Evolutionary conservation across 2,113 vertebrate species (phyloP).

Genomic region (Ictalurus furcatus): DNA sequence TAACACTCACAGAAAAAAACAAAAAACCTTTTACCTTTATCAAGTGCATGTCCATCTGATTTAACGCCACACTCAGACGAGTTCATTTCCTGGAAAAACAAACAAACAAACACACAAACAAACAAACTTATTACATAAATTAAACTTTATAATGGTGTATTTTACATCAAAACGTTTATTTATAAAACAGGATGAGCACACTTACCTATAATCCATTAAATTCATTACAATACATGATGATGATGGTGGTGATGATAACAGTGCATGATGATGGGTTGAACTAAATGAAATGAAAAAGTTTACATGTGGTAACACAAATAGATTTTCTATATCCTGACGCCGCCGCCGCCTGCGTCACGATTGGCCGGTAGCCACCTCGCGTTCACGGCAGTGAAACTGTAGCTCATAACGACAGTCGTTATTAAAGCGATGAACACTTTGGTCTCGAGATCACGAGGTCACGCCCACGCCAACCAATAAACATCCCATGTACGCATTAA

Average conservation of each 20-base stretch:
- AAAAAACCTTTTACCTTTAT: constrained; percentile 61
- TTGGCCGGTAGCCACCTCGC: background rate
- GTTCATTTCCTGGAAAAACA: constrained; percentile 72
- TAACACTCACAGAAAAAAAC: background rate
- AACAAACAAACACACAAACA: constrained; percentile 20
- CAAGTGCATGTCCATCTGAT: constrained; percentile 67
- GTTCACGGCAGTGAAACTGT: background rate
- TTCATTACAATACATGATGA: background rate
- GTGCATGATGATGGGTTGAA: background rate
- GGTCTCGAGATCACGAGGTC: too few species aligned
- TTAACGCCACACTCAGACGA: constrained; percentile 67
- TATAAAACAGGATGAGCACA: background rate
- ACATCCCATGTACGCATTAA: background rate
- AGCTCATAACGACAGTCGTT: too few species aligned
- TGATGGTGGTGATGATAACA: too few species aligned
- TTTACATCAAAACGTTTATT: background rate
- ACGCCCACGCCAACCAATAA: background rate
- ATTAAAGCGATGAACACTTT: too few species aligned
- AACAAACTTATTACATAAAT: background rate
- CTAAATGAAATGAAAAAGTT: background rate
- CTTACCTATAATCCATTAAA: background rate
- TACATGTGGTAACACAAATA: background rate
- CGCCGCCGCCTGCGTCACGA: background rate
- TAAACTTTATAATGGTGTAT: background rate
- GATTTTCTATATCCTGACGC: background rate